phyloP scores from a whole-genome alignment of 2,797 vertebrate genomes.

The Onychomys arenicola region DNA sequence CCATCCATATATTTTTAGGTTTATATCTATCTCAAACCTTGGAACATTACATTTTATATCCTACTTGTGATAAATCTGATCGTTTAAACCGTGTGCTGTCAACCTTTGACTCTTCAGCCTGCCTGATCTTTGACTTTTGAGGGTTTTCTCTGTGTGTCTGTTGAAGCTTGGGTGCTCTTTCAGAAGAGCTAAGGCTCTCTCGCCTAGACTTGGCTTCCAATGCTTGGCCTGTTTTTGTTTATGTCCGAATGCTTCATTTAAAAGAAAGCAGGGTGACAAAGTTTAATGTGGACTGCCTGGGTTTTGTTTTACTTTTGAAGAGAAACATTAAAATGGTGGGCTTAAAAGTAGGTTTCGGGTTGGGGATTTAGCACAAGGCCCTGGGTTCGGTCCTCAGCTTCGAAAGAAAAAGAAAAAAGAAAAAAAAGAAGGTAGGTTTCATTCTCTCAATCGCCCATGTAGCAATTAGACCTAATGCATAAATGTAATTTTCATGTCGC shows the following conservation, averaged over 20 bases:
- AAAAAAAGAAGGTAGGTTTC: not conserved
- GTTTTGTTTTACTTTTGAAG: conserved; percentile 55
- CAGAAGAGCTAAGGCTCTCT: conserved; percentile 34
- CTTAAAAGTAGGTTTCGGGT: not conserved
- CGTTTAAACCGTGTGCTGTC: conserved; percentile 64
- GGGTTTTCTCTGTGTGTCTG: not conserved
- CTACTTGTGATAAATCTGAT: conserved; percentile 51
- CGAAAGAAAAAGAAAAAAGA: too few relatives aligned
- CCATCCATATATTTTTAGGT: not conserved
- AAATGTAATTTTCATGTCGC: not conserved
- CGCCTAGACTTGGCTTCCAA: conserved; percentile 41
- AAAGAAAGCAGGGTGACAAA: not conserved
- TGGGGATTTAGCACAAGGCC: too few relatives aligned
- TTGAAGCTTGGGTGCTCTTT: not conserved
- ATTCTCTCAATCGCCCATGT: not conserved
- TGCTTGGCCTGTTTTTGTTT: not conserved
- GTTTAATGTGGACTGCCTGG: not conserved
- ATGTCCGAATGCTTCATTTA: conserved; percentile 5
- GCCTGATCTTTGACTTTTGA: conserved; percentile 78
- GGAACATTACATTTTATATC: conserved; percentile 29
- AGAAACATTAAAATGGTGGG: conserved; percentile 30
- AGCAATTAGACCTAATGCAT: not conserved
- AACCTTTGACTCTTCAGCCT: conserved; percentile 66
- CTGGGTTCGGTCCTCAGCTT: too few relatives aligned
- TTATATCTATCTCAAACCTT: conserved; percentile 16